Evolutionary conservation across 2,888 invertebrate species (phyloP).

Genomic region (Tupiocoris notatus): DNA sequence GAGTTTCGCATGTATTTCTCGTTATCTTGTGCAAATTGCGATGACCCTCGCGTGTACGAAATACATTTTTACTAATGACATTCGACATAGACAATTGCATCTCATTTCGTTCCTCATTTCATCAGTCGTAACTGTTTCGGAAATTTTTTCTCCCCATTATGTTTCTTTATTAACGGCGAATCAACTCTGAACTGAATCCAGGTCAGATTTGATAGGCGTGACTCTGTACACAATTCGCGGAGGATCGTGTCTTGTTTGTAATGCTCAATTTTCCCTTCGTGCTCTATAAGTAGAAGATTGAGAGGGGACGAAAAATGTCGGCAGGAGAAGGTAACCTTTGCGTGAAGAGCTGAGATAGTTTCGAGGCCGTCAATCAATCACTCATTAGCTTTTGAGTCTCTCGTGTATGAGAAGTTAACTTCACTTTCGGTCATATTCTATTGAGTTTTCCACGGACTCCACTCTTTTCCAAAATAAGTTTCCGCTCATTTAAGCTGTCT

Average conservation of each 20-base stretch:
- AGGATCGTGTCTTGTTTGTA: neutral
- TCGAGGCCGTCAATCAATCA: neutral
- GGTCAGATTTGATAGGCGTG: neutral
- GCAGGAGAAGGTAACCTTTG: neutral
- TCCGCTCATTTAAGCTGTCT: no score
- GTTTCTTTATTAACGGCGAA: neutral
- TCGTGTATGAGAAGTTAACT: neutral
- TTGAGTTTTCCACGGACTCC: no score
- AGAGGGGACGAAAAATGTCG: neutral
- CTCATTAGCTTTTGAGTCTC: neutral
- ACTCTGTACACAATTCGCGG: no score
- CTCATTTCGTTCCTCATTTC: neutral
- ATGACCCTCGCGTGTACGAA: no score
- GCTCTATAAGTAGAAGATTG: neutral
- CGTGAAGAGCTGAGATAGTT: neutral
- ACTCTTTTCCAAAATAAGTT: no score
- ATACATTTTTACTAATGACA: no score
- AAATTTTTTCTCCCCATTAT: neutral
- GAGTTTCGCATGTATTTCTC: no score
- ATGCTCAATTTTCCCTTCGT: neutral
- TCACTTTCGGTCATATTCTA: no score
- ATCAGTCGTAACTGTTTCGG: neutral
- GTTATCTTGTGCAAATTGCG: no score
- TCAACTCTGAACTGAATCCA: neutral
- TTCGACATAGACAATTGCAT: no score